phyloP scores from a whole-genome alignment of 35 echinoderm and acorn worm genomes.

The Patiria miniata region DNA sequence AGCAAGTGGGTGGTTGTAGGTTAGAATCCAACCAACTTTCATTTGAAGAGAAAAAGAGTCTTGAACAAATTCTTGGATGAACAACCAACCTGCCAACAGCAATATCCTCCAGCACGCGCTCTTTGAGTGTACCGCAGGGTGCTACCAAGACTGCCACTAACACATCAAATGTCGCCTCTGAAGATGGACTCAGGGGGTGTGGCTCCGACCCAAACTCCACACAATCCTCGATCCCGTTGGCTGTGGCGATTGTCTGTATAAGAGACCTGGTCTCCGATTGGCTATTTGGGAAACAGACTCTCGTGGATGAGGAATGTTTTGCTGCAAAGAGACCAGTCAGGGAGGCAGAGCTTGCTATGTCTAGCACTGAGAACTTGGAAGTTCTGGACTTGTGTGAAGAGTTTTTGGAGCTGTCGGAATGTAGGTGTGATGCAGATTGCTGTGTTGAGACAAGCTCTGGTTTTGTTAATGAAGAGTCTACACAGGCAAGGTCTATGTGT shows the following conservation, averaged over 20 bases:
- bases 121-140: background rate
- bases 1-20: too few relatives aligned
- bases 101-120: conserved; percentile 37
- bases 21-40: too few relatives aligned
- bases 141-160: conserved; percentile 11
- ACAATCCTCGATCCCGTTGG: conserved; percentile 8
- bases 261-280: background rate
- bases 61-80: too few relatives aligned
- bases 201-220: background rate
- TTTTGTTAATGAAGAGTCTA: background rate
- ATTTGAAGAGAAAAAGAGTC: too few relatives aligned
- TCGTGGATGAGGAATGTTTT: background rate
- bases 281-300: conserved; percentile 15
- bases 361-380: background rate
- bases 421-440: background rate
- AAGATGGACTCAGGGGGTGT: background rate
- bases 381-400: background rate
- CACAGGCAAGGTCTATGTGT: too few relatives aligned
- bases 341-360: conserved; percentile 4
- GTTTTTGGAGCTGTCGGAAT: background rate
- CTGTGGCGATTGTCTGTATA: background rate
- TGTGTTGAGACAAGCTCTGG: background rate
- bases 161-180: conserved; percentile 15
- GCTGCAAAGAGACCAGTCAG: conserved; percentile 34
- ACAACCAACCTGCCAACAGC: conserved; percentile 28